A percentile compares a stretch with the other conserved stretches of the same genome.
phyloP scores from a whole-genome alignment of 2,797 vertebrate species.

The Falco peregrinus region DNA sequence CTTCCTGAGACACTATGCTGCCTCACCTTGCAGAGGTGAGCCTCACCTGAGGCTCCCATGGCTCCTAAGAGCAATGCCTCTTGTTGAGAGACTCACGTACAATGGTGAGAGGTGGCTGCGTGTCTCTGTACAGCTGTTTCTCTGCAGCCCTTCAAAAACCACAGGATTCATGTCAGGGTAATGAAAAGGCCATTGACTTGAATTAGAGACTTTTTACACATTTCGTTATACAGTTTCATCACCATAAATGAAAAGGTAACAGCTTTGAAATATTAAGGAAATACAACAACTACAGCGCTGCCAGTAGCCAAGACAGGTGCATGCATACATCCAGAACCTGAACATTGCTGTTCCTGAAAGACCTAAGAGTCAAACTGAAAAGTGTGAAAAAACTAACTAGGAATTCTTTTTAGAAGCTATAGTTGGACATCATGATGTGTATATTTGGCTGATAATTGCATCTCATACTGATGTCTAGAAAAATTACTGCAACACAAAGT shows the following conservation, averaged over 20 bases:
- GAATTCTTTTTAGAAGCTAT: constrained; percentile 11
- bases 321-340: neutral
- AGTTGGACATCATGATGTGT: neutral
- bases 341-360: neutral
- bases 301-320: neutral
- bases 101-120: neutral
- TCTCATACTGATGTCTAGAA: neutral
- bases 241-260: neutral
- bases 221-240: neutral
- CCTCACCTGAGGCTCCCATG: neutral
- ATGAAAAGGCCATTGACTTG: neutral
- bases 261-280: neutral
- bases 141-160: neutral
- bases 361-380: neutral
- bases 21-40: neutral
- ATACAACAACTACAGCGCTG: neutral
- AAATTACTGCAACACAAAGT: neutral
- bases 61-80: neutral
- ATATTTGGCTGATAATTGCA: neutral
- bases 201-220: neutral
- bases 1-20: neutral
- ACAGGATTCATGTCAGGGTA: neutral
- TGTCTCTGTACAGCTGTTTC: neutral
- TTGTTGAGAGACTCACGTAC: neutral
- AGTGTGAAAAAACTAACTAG: neutral